phyloP scores from a whole-genome alignment of 1,140 invertebrate genomes.

The fruit fly (Drosophila melanogaster) region Release_6_plus_ISO1_MT NT_033777.3:24786501-24787000 shows the following conservation, averaged over 20 bases:
- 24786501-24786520: slow-evolving; percentile 94
- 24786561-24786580: slow-evolving; percentile 99
- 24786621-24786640: slow-evolving; percentile 43
- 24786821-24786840: slow-evolving; percentile 56
- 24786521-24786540: slow-evolving; percentile 95
- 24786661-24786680: slow-evolving; percentile 69
- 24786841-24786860: slow-evolving; percentile 28
- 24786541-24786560: slow-evolving; percentile 96
- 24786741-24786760: slow-evolving; percentile 56
- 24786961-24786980: slow-evolving; percentile 65
- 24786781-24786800: slow-evolving; percentile 56
- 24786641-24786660: slow-evolving; percentile 27
- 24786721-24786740: slow-evolving; percentile 37
- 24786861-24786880: slow-evolving; percentile 8
- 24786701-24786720: slow-evolving; percentile 20
- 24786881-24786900: slow-evolving; percentile 7
- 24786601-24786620: slow-evolving; percentile 30
- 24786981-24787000: slow-evolving; percentile 7
- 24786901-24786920: slow-evolving; percentile 29
- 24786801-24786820: slow-evolving; percentile 28
- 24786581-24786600: slow-evolving; percentile 89
- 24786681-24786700: slow-evolving; percentile 35
- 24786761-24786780: slow-evolving; percentile 13
- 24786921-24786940: slow-evolving; percentile 22
- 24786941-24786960: slow-evolving; percentile 45